Conservation (phyloP, 2,888 invertebrate species). For the Leptinotarsa haldemani region DNA sequence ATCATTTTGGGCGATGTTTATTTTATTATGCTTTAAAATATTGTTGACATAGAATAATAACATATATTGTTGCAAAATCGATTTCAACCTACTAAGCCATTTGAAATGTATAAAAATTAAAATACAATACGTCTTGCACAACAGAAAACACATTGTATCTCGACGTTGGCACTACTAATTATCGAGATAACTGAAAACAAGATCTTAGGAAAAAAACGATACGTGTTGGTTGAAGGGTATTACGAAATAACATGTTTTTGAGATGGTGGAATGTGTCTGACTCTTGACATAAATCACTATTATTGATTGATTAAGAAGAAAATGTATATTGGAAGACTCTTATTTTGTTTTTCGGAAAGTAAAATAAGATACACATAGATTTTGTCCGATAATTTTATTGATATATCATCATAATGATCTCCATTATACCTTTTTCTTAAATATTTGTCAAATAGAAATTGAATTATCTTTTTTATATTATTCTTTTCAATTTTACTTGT, state of each 20-base stretch:
- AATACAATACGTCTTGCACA: conserved; percentile 16
- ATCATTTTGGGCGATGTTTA: background rate
- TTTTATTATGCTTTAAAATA: conserved; percentile 4
- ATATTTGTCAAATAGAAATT: too few relatives aligned
- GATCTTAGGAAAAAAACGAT: background rate
- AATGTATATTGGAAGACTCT: too few relatives aligned
- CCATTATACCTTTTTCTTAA: too few relatives aligned
- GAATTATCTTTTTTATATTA: too few relatives aligned
- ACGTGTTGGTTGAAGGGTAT: background rate
- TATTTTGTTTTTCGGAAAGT: too few relatives aligned
- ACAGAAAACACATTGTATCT: conserved; percentile 18
- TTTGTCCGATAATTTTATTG: too few relatives aligned
- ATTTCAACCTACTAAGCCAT: conserved; percentile 17
- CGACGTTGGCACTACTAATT: background rate
- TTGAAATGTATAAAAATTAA: conserved; percentile 17
- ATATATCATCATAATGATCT: too few relatives aligned
- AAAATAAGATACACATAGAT: too few relatives aligned
- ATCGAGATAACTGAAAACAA: conserved; percentile 1
- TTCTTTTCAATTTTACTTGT: too few relatives aligned
- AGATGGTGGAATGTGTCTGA: too few relatives aligned
- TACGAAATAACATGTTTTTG: background rate
- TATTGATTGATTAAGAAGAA: too few relatives aligned
- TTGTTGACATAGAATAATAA: conserved; percentile 22
- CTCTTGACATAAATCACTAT: too few relatives aligned
- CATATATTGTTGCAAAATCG: conserved; percentile 13